phyloP scores from a whole-genome alignment of 2,113 vertebrate genomes.

The Labrus mixtus region DNA sequence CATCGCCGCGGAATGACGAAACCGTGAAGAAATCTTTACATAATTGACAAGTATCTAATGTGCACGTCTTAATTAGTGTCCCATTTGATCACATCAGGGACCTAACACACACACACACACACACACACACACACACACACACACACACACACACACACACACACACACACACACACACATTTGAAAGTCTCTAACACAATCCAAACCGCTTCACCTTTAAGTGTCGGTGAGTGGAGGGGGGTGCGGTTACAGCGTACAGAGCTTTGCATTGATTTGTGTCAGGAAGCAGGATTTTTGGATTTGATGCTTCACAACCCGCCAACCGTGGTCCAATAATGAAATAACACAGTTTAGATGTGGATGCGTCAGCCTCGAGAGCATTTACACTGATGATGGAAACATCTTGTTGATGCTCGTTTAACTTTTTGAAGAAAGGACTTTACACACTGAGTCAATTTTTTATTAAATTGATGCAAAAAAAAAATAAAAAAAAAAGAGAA shows the following conservation, averaged over 20 bases:
- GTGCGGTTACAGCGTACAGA: not conserved
- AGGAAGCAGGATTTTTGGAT: not conserved
- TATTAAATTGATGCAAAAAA: too few species aligned
- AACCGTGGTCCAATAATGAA: not conserved
- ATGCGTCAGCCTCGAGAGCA: not conserved
- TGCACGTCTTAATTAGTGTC: constrained; percentile 53
- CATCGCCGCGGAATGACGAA: constrained; percentile 69
- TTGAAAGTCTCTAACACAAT: too few species aligned
- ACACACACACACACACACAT: too few species aligned
- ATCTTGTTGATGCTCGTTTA: not conserved
- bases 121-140: too few species aligned
- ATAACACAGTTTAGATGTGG: too few species aligned
- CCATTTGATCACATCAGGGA: constrained; percentile 36
- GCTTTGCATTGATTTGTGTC: not conserved
- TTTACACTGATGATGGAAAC: too few species aligned
- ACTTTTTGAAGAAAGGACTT: not conserved
- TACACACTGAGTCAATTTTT: not conserved
- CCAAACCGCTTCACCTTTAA: too few species aligned
- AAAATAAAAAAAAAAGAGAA: too few species aligned
- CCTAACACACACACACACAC: not conserved
- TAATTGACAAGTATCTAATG: constrained; percentile 59
- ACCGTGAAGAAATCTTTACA: constrained; percentile 57
- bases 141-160: too few species aligned
- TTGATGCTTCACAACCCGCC: too few species aligned
- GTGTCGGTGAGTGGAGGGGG: not conserved